Evolutionary conservation across 1,140 invertebrate species (phyloP).

Genomic region (Acyrthosiphon pisum): DNA sequence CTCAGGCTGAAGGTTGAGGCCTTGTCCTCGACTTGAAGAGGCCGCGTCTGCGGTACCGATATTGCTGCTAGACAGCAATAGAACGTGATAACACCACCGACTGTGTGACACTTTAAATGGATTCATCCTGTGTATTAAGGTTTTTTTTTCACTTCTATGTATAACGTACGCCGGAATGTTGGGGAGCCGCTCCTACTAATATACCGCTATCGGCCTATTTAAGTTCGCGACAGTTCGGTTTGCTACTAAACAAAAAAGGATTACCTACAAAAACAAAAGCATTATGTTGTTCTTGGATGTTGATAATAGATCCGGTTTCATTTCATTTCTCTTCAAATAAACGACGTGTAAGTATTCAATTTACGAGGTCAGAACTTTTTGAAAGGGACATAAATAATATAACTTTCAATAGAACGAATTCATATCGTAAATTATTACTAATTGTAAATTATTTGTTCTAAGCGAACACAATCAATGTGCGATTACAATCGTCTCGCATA

Average conservation of each 20-base stretch:
- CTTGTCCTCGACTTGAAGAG: conserved; percentile 56
- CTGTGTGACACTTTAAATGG: conserved; percentile 55
- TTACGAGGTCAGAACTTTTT: conserved; percentile 5
- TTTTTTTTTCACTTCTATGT: conserved; percentile 20
- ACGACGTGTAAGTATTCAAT: background rate
- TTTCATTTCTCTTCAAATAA: conserved; percentile 22
- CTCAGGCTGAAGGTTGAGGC: conserved; percentile 37
- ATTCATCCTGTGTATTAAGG: conserved; percentile 39
- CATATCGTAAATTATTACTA: background rate
- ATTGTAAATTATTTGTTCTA: background rate
- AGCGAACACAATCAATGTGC: background rate
- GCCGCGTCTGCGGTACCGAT: conserved; percentile 24
- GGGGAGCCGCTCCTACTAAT: conserved; percentile 11
- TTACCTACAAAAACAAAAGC: conserved; percentile 32
- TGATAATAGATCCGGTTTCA: conserved; percentile 44
- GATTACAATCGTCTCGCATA: background rate
- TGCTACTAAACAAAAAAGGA: conserved; percentile 37
- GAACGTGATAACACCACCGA: conserved; percentile 56
- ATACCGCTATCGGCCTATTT: conserved; percentile 54
- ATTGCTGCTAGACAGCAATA: background rate
- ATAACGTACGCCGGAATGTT: conserved; percentile 30
- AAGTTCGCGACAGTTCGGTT: conserved; percentile 50
- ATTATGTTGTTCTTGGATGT: conserved; percentile 26
- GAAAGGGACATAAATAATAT: background rate
- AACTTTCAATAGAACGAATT: background rate